Percentiles rank a stretch among this genome's conserved stretches.
phyloP scores from a whole-genome alignment of 2,113 vertebrate genomes.

The Gobius niger region DNA sequence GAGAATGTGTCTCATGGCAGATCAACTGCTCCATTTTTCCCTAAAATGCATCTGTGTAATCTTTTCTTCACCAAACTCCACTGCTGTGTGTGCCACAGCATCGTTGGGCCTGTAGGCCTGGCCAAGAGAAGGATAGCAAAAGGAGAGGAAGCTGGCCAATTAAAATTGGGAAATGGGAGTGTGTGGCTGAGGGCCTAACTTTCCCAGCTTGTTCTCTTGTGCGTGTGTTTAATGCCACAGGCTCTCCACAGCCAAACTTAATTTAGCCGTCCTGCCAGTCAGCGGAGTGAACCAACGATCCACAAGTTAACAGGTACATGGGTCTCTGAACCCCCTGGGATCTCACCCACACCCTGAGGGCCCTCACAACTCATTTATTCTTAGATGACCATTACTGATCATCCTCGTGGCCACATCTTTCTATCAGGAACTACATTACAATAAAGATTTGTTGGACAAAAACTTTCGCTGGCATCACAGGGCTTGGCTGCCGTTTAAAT shows the following conservation, averaged over 20 bases:
- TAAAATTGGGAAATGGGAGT: constrained; percentile 66
- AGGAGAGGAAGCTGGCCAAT: constrained; percentile 62
- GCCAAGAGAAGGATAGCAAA: constrained; percentile 60
- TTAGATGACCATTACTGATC: constrained; percentile 72
- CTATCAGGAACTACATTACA: constrained; percentile 68
- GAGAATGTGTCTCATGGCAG: neutral
- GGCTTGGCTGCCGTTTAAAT: constrained; percentile 53
- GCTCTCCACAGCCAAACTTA: constrained; percentile 72
- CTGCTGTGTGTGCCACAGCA: constrained; percentile 62
- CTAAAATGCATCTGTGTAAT: constrained; percentile 28
- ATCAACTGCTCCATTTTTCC: constrained; percentile 24
- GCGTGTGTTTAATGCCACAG: constrained; percentile 61
- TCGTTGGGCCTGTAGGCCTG: constrained; percentile 61
- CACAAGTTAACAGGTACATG: constrained; percentile 72
- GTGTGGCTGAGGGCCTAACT: constrained; percentile 46
- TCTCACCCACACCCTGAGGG: constrained; percentile 49
- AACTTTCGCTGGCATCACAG: constrained; percentile 53
- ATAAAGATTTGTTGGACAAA: constrained; percentile 69
- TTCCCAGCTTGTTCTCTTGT: constrained; percentile 45
- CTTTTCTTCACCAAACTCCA: constrained; percentile 48
- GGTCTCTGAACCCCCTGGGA: constrained; percentile 65
- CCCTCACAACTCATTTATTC: constrained; percentile 70
- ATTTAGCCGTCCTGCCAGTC: constrained; percentile 69
- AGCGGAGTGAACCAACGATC: constrained; percentile 66
- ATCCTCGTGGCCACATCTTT: constrained; percentile 68